A percentile compares a stretch with the other conserved stretches of the same genome.
phyloP scores from a whole-genome alignment of 1,140 invertebrate species.

The Heliothis subflexa region DNA sequence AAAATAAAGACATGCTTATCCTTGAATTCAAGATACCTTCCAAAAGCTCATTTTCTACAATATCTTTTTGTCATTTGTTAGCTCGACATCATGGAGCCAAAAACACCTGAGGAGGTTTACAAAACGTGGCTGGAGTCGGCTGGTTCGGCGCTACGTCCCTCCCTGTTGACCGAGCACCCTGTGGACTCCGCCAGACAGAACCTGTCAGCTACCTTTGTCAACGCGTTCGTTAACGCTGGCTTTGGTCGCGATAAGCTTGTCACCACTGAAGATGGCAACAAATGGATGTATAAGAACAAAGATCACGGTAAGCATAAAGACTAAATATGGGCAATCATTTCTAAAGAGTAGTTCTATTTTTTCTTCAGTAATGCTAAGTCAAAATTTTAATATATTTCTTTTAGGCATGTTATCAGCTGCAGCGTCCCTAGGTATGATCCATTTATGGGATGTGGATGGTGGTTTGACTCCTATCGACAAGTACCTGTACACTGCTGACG shows the following conservation, averaged over 20 bases:
- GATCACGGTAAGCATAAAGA: constrained; percentile 91
- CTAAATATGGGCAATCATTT: too few species aligned
- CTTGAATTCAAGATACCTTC: too few species aligned
- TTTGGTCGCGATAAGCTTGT: constrained; percentile 99
- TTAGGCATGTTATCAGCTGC: constrained; percentile 97
- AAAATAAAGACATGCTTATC: too few species aligned
- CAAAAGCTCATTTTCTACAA: background rate
- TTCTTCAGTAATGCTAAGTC: too few species aligned
- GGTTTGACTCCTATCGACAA: constrained; percentile 99
- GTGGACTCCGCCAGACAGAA: constrained; percentile 98
- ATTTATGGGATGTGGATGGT: constrained; percentile 99
- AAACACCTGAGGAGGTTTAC: constrained; percentile 99
- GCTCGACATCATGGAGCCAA: constrained; percentile 99
- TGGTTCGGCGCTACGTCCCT: constrained; percentile 93
- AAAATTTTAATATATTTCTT: constrained; percentile 39
- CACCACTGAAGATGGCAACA: constrained; percentile 98
- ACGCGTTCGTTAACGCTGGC: constrained; percentile 99
- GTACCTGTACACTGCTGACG: constrained; percentile 98
- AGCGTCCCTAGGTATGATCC: constrained; percentile 96
- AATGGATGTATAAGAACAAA: constrained; percentile 99
- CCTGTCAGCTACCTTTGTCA: constrained; percentile 99
- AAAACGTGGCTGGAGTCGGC: constrained; percentile 98
- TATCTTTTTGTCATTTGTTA: constrained; percentile 61
- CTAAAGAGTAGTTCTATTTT: too few species aligned
- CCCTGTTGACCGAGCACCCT: constrained; percentile 87